Evolutionary conservation across 2,797 vertebrate species (phyloP), one percentile per base, ranked within the genome.

Genomic region (Balearica regulorum): DNA sequence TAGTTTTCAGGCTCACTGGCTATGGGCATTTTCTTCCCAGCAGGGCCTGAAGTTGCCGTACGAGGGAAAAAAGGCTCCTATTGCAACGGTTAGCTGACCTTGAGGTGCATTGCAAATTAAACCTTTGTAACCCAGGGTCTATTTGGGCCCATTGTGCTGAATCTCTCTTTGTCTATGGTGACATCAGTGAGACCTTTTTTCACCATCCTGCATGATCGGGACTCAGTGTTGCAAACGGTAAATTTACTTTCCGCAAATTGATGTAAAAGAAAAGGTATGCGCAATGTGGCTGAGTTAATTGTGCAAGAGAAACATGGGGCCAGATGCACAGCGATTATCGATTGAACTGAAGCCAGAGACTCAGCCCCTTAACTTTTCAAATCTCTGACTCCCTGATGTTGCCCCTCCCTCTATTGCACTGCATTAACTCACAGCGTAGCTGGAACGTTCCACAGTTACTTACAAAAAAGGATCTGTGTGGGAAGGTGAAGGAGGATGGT

Each of bases 401-500:
- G 87, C 80, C 84, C 91, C 94, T 95, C 69, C 82, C 61, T 95
- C 72, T 71, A 19, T 78, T 1, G 1, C 81, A 13, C 93, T 66
- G 92, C 86, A 53, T 73, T 89, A 95, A 81, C 84, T 91, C 91
- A 29, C 77, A 78, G 65, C 1, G 1, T 83, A 53, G 81, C 94
- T 96, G 95, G 79, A 94, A 87, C 16, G 5, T 95, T 96, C 90
- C 79, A 53, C 65, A 39, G 93, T 65, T 66, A 29, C 87, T 83
- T 90, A 88, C 95, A 89, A 72, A 92, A 93, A 86, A 79, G 94
- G 92, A 94, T 92, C 84, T 95, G 90, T 94, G 94, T 96, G 86
- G 93, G 95, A 95, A 96, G 92, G 93, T 96, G 94, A 87, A 94
- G 95, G 94, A 95, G 96, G 95, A 78, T 83, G 89, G 80, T 85